A percentile compares a stretch with the other conserved stretches of the same genome.
These are phyloP conservation scores for Strigamia maritima DNA, from an alignment of 2,888 invertebrate species.

Conservation along the genomic window DNA sequence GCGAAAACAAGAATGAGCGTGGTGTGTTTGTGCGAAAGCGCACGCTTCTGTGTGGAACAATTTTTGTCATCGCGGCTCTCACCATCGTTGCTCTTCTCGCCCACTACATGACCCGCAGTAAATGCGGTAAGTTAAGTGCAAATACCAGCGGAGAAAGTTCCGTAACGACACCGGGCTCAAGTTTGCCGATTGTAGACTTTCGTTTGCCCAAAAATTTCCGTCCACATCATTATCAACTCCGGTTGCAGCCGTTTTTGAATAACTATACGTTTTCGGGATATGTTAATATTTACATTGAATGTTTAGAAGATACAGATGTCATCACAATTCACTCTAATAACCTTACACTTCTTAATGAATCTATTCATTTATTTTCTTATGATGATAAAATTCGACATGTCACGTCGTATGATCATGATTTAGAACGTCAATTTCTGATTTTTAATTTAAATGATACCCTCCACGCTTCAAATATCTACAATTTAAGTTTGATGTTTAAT, in stretches of 20 bases:
- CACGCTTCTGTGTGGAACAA: background rate
- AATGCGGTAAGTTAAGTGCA: background rate
- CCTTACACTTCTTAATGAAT: background rate
- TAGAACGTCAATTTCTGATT: background rate
- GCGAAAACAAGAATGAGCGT: background rate
- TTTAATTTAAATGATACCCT: background rate
- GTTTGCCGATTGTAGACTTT: slow-evolving; percentile 6
- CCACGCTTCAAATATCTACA: background rate
- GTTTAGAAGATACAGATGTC: slow-evolving; percentile 62
- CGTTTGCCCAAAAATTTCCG: slow-evolving; percentile 66
- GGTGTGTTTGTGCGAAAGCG: background rate
- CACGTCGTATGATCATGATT: background rate
- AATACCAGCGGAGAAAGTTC: background rate
- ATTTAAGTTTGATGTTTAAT: background rate
- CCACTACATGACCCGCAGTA: background rate
- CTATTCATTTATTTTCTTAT: background rate
- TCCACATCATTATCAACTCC: slow-evolving; percentile 68
- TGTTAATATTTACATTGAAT: slow-evolving; percentile 58
- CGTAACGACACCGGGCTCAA: background rate
- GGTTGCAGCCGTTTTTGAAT: slow-evolving; percentile 68
- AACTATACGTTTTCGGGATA: slow-evolving; percentile 71
- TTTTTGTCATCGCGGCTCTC: background rate
- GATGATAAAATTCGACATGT: background rate
- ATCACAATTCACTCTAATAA: background rate
- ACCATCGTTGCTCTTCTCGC: background rate